phyloP scores from a whole-genome alignment of 2,888 invertebrate genomes.

The Rotaria magnacalcarata region DNA sequence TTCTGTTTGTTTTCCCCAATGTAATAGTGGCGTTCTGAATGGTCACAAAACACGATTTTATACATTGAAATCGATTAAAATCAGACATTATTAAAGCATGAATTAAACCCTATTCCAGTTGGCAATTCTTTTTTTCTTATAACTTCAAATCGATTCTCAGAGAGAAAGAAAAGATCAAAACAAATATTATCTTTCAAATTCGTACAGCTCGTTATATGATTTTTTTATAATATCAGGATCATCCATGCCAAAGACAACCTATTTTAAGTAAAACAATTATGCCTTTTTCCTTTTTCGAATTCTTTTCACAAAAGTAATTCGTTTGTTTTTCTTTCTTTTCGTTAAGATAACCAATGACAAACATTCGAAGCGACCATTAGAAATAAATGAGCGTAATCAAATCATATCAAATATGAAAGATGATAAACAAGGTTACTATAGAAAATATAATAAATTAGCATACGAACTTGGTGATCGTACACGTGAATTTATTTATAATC shows the following conservation, averaged over 20 bases:
- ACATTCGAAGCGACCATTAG: constrained; percentile 22
- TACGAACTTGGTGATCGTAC: constrained; percentile 19
- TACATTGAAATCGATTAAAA: background rate
- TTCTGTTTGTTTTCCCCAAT: background rate
- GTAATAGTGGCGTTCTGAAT: background rate
- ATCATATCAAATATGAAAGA: background rate
- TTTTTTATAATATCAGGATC: background rate
- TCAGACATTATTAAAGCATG: background rate
- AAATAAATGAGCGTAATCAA: constrained; percentile 4
- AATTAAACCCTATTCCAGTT: background rate
- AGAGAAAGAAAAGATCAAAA: too few relatives aligned
- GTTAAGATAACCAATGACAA: constrained; percentile 22
- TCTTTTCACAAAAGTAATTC: background rate
- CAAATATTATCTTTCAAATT: background rate
- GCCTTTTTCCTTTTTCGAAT: background rate
- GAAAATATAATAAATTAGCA: background rate
- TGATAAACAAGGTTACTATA: constrained; percentile 23
- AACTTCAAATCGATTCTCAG: too few relatives aligned
- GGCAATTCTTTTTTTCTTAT: too few relatives aligned
- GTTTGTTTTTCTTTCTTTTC: background rate
- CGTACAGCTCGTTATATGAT: background rate
- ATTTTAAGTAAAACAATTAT: background rate
- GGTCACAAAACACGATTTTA: background rate
- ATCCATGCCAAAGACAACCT: background rate
- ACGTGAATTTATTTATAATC: constrained; percentile 28